phyloP scores from a whole-genome alignment of 2,113 vertebrate species.

The Podocnemis expansa region DNA sequence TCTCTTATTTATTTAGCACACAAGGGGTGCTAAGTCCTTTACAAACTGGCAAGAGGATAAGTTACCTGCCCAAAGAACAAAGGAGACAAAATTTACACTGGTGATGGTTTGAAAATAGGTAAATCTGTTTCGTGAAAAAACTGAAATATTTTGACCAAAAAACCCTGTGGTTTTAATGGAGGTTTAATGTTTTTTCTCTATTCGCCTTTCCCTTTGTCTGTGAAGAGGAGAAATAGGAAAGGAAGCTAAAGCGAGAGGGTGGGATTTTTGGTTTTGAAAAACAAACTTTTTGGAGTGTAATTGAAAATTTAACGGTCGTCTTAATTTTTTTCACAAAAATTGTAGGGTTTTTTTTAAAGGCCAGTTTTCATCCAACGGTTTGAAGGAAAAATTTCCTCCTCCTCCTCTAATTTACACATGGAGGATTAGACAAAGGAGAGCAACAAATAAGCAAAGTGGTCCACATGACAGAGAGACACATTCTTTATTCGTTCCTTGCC shows the following conservation, averaged over 20 bases:
- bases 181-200: not conserved
- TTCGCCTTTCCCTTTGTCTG: not conserved
- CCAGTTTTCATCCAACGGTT: not conserved
- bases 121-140: not conserved
- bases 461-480: not conserved
- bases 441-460: not conserved
- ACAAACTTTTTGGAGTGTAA: not conserved
- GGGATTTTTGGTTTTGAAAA: not conserved
- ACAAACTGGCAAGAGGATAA: not conserved
- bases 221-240: not conserved
- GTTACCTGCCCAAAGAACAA: not conserved
- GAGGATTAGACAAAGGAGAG: not conserved
- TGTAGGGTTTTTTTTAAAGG: not conserved
- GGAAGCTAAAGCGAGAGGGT: not conserved
- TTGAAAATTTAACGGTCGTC: not conserved
- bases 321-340: too few relatives aligned
- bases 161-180: not conserved
- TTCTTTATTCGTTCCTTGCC: not conserved
- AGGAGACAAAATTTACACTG: not conserved
- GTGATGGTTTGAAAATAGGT: not conserved
- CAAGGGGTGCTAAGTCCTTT: not conserved
- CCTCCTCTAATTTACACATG: not conserved
- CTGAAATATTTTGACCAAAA: not conserved
- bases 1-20: conserved; percentile 15
- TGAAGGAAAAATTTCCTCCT: not conserved